phyloP scores from a whole-genome alignment of 1,140 invertebrate genomes.

The Aphelenchoides avenae region DNA sequence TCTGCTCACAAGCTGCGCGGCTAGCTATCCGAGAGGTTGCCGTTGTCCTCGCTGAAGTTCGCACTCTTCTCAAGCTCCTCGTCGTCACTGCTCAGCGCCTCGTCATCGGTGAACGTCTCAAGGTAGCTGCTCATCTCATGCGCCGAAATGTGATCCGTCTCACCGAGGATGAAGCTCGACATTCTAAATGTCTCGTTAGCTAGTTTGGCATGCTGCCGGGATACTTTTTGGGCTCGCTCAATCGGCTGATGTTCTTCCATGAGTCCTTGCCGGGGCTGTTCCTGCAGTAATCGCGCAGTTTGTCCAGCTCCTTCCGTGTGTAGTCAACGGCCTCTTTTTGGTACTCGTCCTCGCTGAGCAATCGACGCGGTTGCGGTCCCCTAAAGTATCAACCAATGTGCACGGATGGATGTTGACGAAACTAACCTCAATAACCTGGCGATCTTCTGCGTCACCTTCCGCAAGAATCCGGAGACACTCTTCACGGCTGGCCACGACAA shows the following conservation, averaged over 20 bases:
- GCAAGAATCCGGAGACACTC: background rate
- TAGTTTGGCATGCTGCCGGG: background rate
- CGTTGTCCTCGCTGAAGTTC: conserved; percentile 12
- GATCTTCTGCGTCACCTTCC: background rate
- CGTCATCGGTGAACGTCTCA: conserved; percentile 10
- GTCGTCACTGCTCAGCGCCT: conserved; percentile 2
- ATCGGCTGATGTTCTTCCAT: conserved; percentile 16
- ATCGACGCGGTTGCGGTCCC: conserved; percentile 12
- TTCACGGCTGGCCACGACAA: background rate
- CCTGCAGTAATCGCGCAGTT: conserved; percentile 14
- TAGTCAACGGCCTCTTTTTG: conserved; percentile 19
- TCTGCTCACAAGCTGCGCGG: too few relatives aligned
- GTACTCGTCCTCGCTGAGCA: conserved; percentile 25
- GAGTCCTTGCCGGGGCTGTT: background rate
- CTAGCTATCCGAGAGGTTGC: conserved; percentile 11
- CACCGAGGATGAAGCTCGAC: conserved; percentile 22
- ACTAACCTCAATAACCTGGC: background rate
- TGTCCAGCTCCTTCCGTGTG: conserved; percentile 23
- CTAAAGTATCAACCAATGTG: conserved; percentile 7
- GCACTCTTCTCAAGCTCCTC: conserved; percentile 4
- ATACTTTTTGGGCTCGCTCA: conserved; percentile 15
- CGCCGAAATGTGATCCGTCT: conserved; percentile 21
- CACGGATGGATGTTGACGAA: conserved; percentile 1
- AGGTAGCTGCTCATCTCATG: conserved; percentile 13
- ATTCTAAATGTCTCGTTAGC: conserved; percentile 13